Conservation (phyloP, 2,888 invertebrate genomes). For the Ophioninae sp. region DNA sequence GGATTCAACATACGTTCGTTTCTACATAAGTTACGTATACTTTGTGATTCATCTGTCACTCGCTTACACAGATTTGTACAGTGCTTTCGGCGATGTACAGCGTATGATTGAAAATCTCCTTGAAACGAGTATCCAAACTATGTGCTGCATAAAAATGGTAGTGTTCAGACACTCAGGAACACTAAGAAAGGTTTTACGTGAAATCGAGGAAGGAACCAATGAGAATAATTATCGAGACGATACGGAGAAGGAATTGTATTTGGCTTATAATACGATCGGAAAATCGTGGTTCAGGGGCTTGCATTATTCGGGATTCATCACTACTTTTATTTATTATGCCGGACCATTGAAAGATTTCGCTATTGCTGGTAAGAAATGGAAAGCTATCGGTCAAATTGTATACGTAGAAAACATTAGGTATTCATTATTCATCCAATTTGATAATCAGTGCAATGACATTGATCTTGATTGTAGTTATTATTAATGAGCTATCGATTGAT, state of each 20-base stretch:
- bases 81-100: conserved; percentile 24
- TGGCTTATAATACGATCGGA: conserved; percentile 39
- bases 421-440: too few species aligned
- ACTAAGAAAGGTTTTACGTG: conserved; percentile 6
- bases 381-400: not conserved
- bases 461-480: too few species aligned
- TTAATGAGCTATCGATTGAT: too few species aligned
- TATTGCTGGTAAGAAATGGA: conserved; percentile 25
- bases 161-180: conserved; percentile 32
- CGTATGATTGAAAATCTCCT: conserved; percentile 14
- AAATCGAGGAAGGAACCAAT: conserved; percentile 1
- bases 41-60: not conserved
- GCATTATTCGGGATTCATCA: not conserved
- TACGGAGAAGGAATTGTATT: conserved; percentile 46
- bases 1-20: conserved; percentile 6
- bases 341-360: conserved; percentile 37
- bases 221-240: conserved; percentile 18
- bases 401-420: not conserved
- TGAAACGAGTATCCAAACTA: conserved; percentile 20
- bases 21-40: conserved; percentile 9
- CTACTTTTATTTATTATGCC: conserved; percentile 26
- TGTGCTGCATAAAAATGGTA: conserved; percentile 44
- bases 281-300: conserved; percentile 28
- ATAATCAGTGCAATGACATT: too few species aligned
- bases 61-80: conserved; percentile 4